Evolutionary conservation across 2,888 invertebrate species (phyloP).

Genomic region (Philonicus albiceps): DNA sequence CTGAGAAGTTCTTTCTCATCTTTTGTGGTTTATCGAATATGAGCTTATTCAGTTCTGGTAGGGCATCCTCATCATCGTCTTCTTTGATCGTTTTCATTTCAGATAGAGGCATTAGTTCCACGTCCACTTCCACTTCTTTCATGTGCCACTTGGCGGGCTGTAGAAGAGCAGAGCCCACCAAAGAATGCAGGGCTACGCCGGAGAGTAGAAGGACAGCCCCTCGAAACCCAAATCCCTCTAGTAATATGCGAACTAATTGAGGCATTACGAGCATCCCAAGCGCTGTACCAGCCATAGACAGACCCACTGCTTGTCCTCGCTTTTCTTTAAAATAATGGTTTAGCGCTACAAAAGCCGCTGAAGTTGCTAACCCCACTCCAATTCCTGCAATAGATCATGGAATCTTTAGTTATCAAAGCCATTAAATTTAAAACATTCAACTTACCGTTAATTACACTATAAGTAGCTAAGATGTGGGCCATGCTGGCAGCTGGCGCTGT

Average conservation of each 20-base stretch:
- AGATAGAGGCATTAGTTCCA: conserved; percentile 58
- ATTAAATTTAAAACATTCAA: background rate
- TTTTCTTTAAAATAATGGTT: conserved; percentile 80
- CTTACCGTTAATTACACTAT: conserved; percentile 79
- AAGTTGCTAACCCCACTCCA: conserved; percentile 78
- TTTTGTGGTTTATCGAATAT: conserved; percentile 58
- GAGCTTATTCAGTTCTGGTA: conserved; percentile 62
- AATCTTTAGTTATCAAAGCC: background rate
- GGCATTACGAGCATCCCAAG: conserved; percentile 83
- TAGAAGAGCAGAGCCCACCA: conserved; percentile 72
- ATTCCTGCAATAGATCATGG: conserved; percentile 66
- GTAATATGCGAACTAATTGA: conserved; percentile 72
- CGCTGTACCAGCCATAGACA: conserved; percentile 82
- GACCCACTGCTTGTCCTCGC: conserved; percentile 80
- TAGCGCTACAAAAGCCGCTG: conserved; percentile 80
- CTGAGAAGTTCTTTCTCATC: conserved; percentile 63
- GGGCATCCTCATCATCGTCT: conserved; percentile 68
- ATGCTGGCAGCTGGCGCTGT: conserved; percentile 76
- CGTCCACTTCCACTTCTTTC: conserved; percentile 63
- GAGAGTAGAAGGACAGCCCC: conserved; percentile 75
- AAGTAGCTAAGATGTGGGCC: conserved; percentile 75
- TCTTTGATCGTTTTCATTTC: conserved; percentile 77
- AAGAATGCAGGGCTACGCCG: conserved; percentile 72
- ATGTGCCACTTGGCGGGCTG: conserved; percentile 78
- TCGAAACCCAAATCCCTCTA: conserved; percentile 71